Conservation (phyloP, 2,113 vertebrate species). For the Strix aluco region DNA sequence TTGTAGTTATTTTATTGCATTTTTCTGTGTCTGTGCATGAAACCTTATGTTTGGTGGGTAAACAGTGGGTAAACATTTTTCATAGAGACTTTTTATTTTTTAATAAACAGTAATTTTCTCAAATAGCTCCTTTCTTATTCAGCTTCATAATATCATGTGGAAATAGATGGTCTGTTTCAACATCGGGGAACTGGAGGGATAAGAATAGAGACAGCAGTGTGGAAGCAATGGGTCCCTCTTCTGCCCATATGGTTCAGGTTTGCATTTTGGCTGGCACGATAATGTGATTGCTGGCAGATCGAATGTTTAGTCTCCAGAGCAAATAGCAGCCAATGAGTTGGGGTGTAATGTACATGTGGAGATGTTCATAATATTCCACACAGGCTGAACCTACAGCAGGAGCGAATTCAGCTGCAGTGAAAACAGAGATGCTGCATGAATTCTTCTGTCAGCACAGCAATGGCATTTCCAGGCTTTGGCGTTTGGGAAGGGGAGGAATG, state of each 20-base stretch:
- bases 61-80: slow-evolving; percentile 57
- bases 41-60: slow-evolving; percentile 64
- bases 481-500: slow-evolving; percentile 44
- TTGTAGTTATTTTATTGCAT: slow-evolving; percentile 46
- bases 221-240: slow-evolving; percentile 69
- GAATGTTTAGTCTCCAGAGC: slow-evolving; percentile 74
- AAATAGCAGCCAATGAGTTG: slow-evolving; percentile 75
- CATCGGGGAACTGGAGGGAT: slow-evolving; percentile 11
- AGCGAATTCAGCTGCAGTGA: slow-evolving; percentile 63
- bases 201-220: slow-evolving; percentile 45
- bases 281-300: slow-evolving; percentile 76
- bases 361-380: slow-evolving; percentile 69
- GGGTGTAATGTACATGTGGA: slow-evolving; percentile 72
- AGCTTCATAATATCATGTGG: background rate
- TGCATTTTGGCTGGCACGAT: slow-evolving; percentile 76
- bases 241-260: slow-evolving; percentile 78
- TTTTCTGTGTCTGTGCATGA: slow-evolving; percentile 48
- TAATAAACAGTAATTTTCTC: slow-evolving; percentile 42
- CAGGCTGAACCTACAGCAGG: slow-evolving; percentile 67
- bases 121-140: slow-evolving; percentile 15
- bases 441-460: slow-evolving; percentile 69
- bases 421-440: slow-evolving; percentile 70
- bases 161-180: slow-evolving; percentile 66
- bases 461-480: slow-evolving; percentile 60
- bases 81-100: slow-evolving; percentile 36